Conservation (phyloP, 2,888 invertebrate species). For the Nasonia oneida region DNA sequence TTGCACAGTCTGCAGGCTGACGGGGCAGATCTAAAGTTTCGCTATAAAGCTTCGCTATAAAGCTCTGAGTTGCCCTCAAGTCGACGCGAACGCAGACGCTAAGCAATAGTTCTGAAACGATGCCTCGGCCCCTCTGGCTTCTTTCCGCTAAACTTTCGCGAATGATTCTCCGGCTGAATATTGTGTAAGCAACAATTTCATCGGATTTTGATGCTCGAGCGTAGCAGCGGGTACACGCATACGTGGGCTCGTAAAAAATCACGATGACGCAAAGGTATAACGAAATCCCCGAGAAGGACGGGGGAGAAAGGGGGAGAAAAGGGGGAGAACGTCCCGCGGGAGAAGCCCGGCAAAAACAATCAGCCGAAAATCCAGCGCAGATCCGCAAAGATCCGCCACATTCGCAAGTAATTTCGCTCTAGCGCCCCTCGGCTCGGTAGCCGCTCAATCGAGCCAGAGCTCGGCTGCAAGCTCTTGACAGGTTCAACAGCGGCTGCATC, state of each 20-base stretch:
- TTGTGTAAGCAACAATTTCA: no score
- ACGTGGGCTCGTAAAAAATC: background rate
- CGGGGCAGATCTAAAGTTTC: constrained; percentile 51
- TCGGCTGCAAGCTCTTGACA: background rate
- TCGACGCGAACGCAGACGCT: constrained; percentile 58
- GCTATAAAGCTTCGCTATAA: constrained; percentile 44
- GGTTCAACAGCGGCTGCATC: constrained; percentile 68
- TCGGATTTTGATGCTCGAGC: no score
- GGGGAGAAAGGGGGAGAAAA: no score
- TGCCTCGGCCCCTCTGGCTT: background rate
- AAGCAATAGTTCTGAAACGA: constrained; percentile 27
- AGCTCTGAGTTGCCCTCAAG: constrained; percentile 34
- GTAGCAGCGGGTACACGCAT: no score
- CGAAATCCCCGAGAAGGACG: background rate
- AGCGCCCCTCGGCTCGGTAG: background rate
- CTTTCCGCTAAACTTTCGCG: no score
- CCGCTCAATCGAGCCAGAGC: background rate
- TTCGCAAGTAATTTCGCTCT: constrained; percentile 60
- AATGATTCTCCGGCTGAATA: no score
- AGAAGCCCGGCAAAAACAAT: constrained; percentile 21
- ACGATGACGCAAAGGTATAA: background rate
- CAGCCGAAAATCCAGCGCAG: constrained; percentile 34
- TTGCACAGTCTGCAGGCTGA: constrained; percentile 38
- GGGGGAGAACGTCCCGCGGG: background rate
- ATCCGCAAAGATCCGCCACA: constrained; percentile 65